Evolutionary conservation across 2,888 invertebrate genomes (phyloP).

Genomic region (Rugalucina vietnamica): DNA sequence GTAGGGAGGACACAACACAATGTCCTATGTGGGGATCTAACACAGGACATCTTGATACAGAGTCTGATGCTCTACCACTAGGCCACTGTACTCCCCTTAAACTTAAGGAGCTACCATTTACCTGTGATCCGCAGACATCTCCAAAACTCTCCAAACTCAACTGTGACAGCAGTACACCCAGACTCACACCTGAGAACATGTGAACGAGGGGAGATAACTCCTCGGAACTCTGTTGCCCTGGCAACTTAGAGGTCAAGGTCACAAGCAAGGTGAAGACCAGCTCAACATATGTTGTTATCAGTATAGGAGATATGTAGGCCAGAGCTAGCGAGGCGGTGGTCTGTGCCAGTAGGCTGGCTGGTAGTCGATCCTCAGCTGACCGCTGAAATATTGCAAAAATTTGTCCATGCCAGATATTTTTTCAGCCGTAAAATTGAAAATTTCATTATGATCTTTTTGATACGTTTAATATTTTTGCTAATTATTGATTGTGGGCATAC

Average conservation of each 20-base stretch:
- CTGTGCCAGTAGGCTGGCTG: conserved; percentile 74
- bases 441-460: too few relatives aligned
- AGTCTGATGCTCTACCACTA: too few relatives aligned
- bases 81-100: too few relatives aligned
- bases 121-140: conserved; percentile 74
- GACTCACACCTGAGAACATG: conserved; percentile 72
- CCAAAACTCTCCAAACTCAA: conserved; percentile 77
- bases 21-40: too few relatives aligned
- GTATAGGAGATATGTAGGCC: conserved; percentile 70
- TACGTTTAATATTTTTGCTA: too few relatives aligned
- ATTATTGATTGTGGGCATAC: too few relatives aligned
- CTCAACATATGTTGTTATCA: conserved; percentile 67
- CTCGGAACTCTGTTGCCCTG: conserved; percentile 66
- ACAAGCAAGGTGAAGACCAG: conserved; percentile 67
- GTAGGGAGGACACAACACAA: too few relatives aligned
- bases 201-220: conserved; percentile 69
- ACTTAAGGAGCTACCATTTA: too few relatives aligned
- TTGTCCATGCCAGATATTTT: too few relatives aligned
- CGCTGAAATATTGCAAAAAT: conserved; percentile 61
- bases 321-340: conserved; percentile 73
- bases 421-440: too few relatives aligned
- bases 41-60: too few relatives aligned
- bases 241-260: conserved; percentile 65
- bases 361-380: conserved; percentile 68
- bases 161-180: conserved; percentile 72